These are phyloP conservation scores for Cryptoblepharus egeriae DNA, from an alignment of 2,797 vertebrate genomes.

Conservation along the genomic window DNA sequence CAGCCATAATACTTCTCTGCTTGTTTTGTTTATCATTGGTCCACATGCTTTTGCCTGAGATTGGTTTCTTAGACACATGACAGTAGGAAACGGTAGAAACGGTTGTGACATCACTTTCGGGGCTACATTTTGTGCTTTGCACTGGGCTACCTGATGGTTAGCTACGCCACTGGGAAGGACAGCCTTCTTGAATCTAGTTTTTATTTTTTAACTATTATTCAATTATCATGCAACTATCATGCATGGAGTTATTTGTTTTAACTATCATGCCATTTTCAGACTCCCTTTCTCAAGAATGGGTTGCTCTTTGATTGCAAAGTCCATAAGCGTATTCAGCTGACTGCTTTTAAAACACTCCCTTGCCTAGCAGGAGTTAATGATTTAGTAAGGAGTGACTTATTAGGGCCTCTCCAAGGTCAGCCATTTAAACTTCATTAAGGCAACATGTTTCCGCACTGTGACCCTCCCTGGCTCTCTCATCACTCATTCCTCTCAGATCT, in stretches of 20 bases:
- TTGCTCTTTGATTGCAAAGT: not conserved
- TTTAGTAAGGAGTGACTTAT: not conserved
- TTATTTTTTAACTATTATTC: not conserved
- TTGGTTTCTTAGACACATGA: conserved; percentile 35
- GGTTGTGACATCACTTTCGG: too few relatives aligned
- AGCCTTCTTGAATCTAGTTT: not conserved
- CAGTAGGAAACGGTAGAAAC: conserved; percentile 23
- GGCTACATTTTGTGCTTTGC: too few relatives aligned
- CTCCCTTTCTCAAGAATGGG: not conserved
- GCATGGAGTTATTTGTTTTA: not conserved
- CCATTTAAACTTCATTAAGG: conserved; percentile 24
- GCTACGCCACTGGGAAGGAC: too few relatives aligned
- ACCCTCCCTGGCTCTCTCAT: accelerated
- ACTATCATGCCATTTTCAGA: not conserved
- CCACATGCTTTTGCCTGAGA: not conserved
- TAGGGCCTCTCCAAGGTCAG: conserved; percentile 24
- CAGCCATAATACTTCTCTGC: too few relatives aligned
- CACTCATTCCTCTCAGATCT: conserved; percentile 1
- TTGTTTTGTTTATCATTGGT: too few relatives aligned
- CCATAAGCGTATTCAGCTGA: not conserved
- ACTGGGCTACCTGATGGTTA: too few relatives aligned
- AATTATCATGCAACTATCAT: too few relatives aligned
- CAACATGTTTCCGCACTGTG: accelerated
- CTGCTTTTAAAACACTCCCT: conserved; percentile 3
- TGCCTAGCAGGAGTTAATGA: conserved; percentile 3